Conservation (phyloP, 2,888 invertebrate genomes). For the Eutolmus rufibarbis region DNA sequence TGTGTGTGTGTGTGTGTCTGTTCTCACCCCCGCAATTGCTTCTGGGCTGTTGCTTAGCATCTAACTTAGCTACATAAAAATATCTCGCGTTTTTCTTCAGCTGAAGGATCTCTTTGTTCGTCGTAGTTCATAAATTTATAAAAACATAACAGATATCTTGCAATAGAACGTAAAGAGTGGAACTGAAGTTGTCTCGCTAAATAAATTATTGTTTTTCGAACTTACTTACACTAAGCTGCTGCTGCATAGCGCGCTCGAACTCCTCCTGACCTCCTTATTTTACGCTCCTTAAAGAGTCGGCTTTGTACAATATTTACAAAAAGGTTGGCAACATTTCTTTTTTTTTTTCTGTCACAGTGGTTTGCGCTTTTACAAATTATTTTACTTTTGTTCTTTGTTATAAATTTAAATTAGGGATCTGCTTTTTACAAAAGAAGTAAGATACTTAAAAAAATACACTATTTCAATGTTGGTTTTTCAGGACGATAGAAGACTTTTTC, state of each 20-base stretch:
- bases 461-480: neutral
- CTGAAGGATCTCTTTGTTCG: neutral
- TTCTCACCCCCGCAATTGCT: neutral
- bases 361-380: neutral
- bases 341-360: neutral
- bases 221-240: neutral
- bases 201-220: constrained; percentile 6
- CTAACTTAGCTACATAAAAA: constrained; percentile 26
- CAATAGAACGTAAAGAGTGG: neutral
- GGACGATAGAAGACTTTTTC: neutral
- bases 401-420: neutral
- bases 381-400: neutral
- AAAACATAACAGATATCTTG: neutral
- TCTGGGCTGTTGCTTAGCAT: neutral
- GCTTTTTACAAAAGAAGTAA: neutral
- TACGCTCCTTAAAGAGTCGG: neutral
- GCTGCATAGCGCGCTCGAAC: neutral
- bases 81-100: neutral
- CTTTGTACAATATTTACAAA: constrained; percentile 48
- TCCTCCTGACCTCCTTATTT: neutral
- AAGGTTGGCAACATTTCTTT: constrained; percentile 33
- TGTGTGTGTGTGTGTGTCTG: neutral
- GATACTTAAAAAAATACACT: neutral
- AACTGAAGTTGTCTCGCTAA: neutral
- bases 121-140: neutral